A percentile compares a stretch with the other conserved stretches of the same genome.
Evolutionary conservation across 2,888 invertebrate species (phyloP).

Genomic region (Conus canariensis): DNA sequence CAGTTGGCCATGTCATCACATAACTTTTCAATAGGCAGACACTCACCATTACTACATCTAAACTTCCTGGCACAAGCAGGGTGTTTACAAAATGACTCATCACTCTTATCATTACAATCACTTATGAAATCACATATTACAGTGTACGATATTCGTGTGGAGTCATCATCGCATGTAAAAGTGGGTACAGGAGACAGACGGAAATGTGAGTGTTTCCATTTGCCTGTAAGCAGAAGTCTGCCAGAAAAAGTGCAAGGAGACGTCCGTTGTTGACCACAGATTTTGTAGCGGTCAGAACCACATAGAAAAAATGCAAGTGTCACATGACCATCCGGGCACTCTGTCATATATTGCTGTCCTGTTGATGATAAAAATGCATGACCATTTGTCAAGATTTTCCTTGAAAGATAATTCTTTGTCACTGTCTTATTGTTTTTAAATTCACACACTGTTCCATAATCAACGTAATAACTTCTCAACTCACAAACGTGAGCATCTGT

Average conservation of each 20-base stretch:
- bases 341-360: not conserved
- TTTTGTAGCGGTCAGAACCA: not conserved
- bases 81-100: not conserved
- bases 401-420: not conserved
- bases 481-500: not conserved
- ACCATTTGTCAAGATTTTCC: not conserved
- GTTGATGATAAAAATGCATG: not conserved
- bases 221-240: not conserved
- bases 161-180: not conserved
- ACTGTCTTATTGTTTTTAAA: not conserved
- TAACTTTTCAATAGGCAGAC: not conserved
- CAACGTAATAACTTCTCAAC: not conserved
- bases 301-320: not conserved
- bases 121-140: not conserved
- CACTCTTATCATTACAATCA: not conserved
- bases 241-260: not conserved
- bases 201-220: not conserved
- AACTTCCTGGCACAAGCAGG: not conserved
- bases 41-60: not conserved
- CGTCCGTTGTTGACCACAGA: not conserved
- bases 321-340: not conserved
- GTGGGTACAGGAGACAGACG: not conserved
- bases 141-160: not conserved
- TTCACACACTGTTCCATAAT: not conserved
- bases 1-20: not conserved